phyloP scores from a whole-genome alignment of 2,888 invertebrate genomes.

The Dromius quadrimaculatus region DNA sequence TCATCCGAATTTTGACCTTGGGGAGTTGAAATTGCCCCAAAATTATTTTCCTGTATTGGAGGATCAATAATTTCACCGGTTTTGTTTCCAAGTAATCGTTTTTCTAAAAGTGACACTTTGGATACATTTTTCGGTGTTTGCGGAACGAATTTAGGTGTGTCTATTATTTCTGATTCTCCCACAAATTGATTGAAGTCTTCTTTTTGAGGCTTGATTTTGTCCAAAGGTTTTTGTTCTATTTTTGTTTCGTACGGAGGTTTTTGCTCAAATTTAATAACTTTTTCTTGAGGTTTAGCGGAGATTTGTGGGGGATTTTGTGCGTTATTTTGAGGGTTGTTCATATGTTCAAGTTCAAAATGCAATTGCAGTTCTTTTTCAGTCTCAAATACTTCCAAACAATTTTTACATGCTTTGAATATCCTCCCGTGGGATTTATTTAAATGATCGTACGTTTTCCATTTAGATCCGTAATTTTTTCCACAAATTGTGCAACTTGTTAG shows the following conservation, averaged over 20 bases:
- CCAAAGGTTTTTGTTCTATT: not conserved
- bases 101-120: conserved; percentile 63
- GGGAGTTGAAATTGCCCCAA: not conserved
- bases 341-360: conserved; percentile 67
- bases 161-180: no score
- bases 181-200: no score
- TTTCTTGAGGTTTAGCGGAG: no score
- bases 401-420: conserved; percentile 71
- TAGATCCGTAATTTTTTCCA: conserved; percentile 72
- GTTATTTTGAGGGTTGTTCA: conserved; percentile 19
- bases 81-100: conserved; percentile 61
- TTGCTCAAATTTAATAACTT: no score
- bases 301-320: no score
- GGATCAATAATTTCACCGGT: no score
- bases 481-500: conserved; percentile 72
- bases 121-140: no score
- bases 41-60: not conserved
- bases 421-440: conserved; percentile 72
- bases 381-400: conserved; percentile 72
- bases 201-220: no score
- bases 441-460: conserved; percentile 73
- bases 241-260: no score
- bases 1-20: conserved; percentile 50
- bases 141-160: no score
- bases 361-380: conserved; percentile 67